These are phyloP conservation scores for Diarsia mendica DNA, from an alignment of 2,888 invertebrate species.

Conservation along the genomic window DNA sequence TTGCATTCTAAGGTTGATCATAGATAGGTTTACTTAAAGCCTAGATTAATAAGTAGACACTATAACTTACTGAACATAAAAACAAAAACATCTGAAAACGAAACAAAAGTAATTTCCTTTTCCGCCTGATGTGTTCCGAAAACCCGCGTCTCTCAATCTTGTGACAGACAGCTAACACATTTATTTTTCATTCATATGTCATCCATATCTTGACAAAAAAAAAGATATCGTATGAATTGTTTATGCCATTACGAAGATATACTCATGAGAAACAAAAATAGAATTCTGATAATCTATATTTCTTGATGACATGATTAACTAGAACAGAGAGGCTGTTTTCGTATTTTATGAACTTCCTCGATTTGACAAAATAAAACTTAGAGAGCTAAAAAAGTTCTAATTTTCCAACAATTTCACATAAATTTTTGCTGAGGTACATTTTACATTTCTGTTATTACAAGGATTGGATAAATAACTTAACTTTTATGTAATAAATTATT, in stretches of 20 bases:
- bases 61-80: not conserved
- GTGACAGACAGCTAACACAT: constrained; percentile 48
- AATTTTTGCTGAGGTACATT: not conserved
- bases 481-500: no score
- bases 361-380: no score
- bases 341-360: no score
- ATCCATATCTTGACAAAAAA: constrained; percentile 47
- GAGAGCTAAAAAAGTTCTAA: no score
- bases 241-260: constrained; percentile 15
- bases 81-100: not conserved
- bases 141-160: constrained; percentile 50
- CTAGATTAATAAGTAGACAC: not conserved
- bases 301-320: not conserved
- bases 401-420: not conserved
- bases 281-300: not conserved
- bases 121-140: constrained; percentile 30
- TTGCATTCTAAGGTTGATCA: not conserved
- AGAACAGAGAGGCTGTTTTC: not conserved
- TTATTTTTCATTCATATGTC: constrained; percentile 53
- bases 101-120: constrained; percentile 58
- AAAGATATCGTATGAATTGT: constrained; percentile 38
- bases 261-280: constrained; percentile 2
- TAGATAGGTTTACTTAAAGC: not conserved
- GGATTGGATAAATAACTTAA: not conserved
- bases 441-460: not conserved